phyloP scores from a whole-genome alignment of 2,888 invertebrate species.

The Spodoptera littoralis region DNA sequence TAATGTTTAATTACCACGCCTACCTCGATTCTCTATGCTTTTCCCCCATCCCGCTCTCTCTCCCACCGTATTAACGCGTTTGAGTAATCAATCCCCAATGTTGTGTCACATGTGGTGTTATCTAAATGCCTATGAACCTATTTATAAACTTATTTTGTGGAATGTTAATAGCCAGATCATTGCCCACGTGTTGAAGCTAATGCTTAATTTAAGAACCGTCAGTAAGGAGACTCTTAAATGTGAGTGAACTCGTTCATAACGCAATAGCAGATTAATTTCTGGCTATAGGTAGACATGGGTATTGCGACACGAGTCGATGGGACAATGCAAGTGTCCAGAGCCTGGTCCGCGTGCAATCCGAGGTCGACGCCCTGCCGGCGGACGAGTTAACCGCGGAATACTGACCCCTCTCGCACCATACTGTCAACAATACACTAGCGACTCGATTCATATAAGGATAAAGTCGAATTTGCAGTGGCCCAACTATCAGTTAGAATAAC shows the following conservation, averaged over 20 bases:
- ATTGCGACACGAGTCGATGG: conserved; percentile 64
- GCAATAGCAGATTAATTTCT: conserved; percentile 12
- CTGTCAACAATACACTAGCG: conserved; percentile 61
- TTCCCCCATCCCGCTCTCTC: conserved; percentile 45
- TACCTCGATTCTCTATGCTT: conserved; percentile 53
- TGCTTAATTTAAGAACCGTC: conserved; percentile 10
- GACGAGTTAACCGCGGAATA: conserved; percentile 78
- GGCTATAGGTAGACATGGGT: conserved; percentile 61
- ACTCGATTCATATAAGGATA: conserved; percentile 60
- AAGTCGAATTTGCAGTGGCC: conserved; percentile 57
- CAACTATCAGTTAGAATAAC: conserved; percentile 53
- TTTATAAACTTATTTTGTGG: conserved; percentile 18
- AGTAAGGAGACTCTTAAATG: conserved; percentile 7
- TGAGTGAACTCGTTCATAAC: too few species aligned
- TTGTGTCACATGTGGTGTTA: conserved; percentile 33
- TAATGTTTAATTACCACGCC: conserved; percentile 59
- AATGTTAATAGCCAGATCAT: not conserved
- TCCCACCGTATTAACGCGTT: conserved; percentile 39
- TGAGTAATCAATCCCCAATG: conserved; percentile 49
- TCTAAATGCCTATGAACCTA: conserved; percentile 40
- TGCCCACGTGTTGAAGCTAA: conserved; percentile 5
- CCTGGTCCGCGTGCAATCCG: conserved; percentile 69
- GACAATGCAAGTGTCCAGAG: conserved; percentile 76
- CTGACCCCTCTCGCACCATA: conserved; percentile 74
- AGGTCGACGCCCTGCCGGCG: conserved; percentile 77